These are phyloP conservation scores for Drosophila subobscura DNA, from an alignment of 1,140 invertebrate species.

Conservation along the genomic window DNA sequence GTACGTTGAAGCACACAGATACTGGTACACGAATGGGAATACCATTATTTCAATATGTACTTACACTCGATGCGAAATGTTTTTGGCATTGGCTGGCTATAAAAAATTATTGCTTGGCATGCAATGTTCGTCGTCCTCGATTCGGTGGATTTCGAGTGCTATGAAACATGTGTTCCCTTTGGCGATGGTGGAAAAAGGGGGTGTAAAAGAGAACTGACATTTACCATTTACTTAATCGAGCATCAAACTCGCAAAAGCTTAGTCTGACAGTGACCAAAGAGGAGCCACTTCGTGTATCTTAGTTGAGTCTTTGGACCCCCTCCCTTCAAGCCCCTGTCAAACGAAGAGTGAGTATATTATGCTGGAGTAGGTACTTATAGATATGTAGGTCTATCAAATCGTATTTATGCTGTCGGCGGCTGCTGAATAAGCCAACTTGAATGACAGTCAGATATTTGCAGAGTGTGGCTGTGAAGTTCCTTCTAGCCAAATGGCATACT, in stretches of 20 bases:
- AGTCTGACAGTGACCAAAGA: too few relatives aligned
- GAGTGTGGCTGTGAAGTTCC: slow-evolving; percentile 50
- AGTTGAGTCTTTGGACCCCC: background rate
- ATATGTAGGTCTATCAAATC: slow-evolving; percentile 46
- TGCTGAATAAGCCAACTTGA: slow-evolving; percentile 53
- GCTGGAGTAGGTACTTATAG: slow-evolving; percentile 6
- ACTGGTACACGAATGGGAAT: slow-evolving; percentile 17
- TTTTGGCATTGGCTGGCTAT: slow-evolving; percentile 61
- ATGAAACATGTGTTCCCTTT: slow-evolving; percentile 66
- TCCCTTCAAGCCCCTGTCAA: background rate
- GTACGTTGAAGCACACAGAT: slow-evolving; percentile 8
- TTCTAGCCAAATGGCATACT: slow-evolving; percentile 44
- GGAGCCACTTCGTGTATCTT: too few relatives aligned
- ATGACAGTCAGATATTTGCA: slow-evolving; percentile 48
- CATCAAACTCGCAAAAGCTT: too few relatives aligned
- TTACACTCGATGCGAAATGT: slow-evolving; percentile 69
- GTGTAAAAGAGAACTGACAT: background rate
- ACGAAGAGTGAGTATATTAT: slow-evolving; percentile 1
- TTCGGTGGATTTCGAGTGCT: slow-evolving; percentile 61
- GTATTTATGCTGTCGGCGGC: slow-evolving; percentile 57
- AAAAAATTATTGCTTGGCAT: slow-evolving; percentile 75
- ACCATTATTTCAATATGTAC: slow-evolving; percentile 71
- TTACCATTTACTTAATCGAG: background rate
- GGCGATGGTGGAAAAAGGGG: background rate
- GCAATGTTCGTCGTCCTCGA: slow-evolving; percentile 52